phyloP scores from a whole-genome alignment of 1,140 invertebrate species.

The Drosophila paulistorum region DNA sequence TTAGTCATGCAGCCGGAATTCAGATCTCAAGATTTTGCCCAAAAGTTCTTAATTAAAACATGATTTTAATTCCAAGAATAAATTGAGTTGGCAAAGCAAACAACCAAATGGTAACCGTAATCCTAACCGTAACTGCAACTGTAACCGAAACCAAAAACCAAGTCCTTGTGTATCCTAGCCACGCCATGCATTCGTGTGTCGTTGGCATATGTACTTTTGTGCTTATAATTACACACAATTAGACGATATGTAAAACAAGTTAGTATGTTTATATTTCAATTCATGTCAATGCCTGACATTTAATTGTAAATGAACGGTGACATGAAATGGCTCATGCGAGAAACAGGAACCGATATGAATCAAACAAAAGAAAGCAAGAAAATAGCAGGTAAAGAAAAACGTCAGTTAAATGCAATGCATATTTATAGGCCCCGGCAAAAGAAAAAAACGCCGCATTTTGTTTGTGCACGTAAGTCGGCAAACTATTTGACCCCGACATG shows the following conservation, averaged over 20 bases:
- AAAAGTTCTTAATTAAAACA: slow-evolving; percentile 55
- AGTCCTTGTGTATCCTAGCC: not conserved
- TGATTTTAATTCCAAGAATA: slow-evolving; percentile 55
- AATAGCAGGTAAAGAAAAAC: not conserved
- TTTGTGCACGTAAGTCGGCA: slow-evolving; percentile 68
- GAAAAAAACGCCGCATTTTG: slow-evolving; percentile 49
- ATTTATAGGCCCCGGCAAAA: slow-evolving; percentile 47
- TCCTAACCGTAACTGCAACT: slow-evolving; percentile 1
- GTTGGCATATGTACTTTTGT: slow-evolving; percentile 15
- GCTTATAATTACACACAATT: slow-evolving; percentile 64
- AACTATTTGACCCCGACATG: slow-evolving; percentile 77
- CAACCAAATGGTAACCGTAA: not conserved
- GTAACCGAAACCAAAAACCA: not conserved
- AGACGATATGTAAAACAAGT: slow-evolving; percentile 41
- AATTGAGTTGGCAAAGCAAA: slow-evolving; percentile 1
- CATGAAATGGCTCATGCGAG: slow-evolving; percentile 55
- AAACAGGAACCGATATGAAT: slow-evolving; percentile 34
- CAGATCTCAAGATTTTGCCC: slow-evolving; percentile 20
- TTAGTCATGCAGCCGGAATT: slow-evolving; percentile 53
- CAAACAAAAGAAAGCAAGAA: not conserved
- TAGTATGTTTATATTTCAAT: slow-evolving; percentile 40
- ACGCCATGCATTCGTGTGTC: slow-evolving; percentile 36
- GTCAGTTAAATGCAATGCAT: slow-evolving; percentile 48
- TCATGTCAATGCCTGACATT: slow-evolving; percentile 75
- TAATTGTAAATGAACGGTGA: slow-evolving; percentile 62